Percentiles rank a stretch among this genome's conserved stretches.
Evolutionary conservation across 2,888 invertebrate genomes (phyloP).

Genomic region (Deroplatys truncata): DNA sequence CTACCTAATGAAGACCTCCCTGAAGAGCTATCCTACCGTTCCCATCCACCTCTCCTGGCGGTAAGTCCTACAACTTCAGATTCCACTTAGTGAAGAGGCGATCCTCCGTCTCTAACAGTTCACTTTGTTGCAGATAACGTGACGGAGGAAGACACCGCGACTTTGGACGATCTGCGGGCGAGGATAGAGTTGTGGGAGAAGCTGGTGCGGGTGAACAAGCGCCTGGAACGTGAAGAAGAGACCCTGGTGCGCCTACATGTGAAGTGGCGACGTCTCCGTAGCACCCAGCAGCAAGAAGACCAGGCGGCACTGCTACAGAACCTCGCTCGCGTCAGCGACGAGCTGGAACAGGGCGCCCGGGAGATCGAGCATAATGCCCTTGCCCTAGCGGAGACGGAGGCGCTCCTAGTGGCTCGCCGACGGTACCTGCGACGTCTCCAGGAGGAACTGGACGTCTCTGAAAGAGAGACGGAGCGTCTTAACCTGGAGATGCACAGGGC

Average conservation of each 20-base stretch:
- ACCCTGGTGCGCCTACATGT: constrained; percentile 62
- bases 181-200: constrained; percentile 71
- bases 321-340: constrained; percentile 34
- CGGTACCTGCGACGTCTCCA: constrained; percentile 35
- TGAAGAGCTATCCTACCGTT: too few relatives aligned
- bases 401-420: constrained; percentile 37
- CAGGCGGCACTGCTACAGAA: constrained; percentile 31
- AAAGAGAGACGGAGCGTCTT: constrained; percentile 33
- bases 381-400: constrained; percentile 37
- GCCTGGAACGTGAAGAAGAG: constrained; percentile 69
- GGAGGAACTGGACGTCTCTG: constrained; percentile 37
- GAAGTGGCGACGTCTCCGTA: constrained; percentile 47
- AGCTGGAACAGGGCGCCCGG: constrained; percentile 35
- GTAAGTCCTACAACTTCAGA: too few relatives aligned
- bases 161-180: constrained; percentile 54
- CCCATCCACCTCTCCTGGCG: too few relatives aligned
- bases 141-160: constrained; percentile 46
- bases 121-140: constrained; percentile 20
- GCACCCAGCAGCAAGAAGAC: constrained; percentile 15
- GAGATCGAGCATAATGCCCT: constrained; percentile 38
- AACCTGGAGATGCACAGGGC: constrained; percentile 26
- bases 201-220: constrained; percentile 67
- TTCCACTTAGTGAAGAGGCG: too few relatives aligned
- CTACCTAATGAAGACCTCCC: too few relatives aligned
- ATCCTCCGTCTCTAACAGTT: background rate